phyloP scores from a whole-genome alignment of 1,140 invertebrate genomes.

The Ruditapes philippinarum region DNA sequence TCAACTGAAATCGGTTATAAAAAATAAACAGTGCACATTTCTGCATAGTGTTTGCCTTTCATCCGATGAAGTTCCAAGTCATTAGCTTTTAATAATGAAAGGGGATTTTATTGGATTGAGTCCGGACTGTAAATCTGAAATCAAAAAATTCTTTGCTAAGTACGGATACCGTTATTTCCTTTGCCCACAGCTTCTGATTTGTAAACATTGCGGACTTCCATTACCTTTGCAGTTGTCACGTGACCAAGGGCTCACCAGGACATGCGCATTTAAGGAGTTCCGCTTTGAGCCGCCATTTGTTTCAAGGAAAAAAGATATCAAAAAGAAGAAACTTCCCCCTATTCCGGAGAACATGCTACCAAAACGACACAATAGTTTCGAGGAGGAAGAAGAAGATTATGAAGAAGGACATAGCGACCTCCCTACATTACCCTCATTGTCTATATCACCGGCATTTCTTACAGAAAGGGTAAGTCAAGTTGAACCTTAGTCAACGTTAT shows the following conservation, averaged over 20 bases:
- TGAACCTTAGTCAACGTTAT: not conserved
- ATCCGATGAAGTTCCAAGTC: too few species aligned
- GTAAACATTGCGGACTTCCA: slow-evolving; percentile 40
- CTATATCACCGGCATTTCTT: slow-evolving; percentile 59
- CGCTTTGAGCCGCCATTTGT: slow-evolving; percentile 61
- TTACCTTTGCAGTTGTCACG: slow-evolving; percentile 59
- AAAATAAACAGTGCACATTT: too few species aligned
- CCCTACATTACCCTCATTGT: slow-evolving; percentile 41
- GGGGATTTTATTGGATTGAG: not conserved
- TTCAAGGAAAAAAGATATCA: slow-evolving; percentile 34
- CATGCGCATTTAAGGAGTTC: slow-evolving; percentile 62
- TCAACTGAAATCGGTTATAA: too few species aligned
- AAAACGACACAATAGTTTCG: slow-evolving; percentile 46
- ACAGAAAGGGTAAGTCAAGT: slow-evolving; percentile 44
- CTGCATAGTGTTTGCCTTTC: too few species aligned
- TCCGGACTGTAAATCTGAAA: not conserved
- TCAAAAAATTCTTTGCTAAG: slow-evolving; percentile 1
- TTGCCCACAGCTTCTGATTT: not conserved
- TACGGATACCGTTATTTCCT: slow-evolving; percentile 35
- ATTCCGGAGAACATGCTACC: slow-evolving; percentile 59
- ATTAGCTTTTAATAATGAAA: slow-evolving; percentile 4
- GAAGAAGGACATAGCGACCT: slow-evolving; percentile 13
- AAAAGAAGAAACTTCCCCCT: slow-evolving; percentile 48
- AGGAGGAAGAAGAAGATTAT: slow-evolving; percentile 12
- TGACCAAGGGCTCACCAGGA: slow-evolving; percentile 46